These are phyloP conservation scores for Sprattus sprattus DNA, from an alignment of 2,113 vertebrate species.

Conservation along the genomic window DNA sequence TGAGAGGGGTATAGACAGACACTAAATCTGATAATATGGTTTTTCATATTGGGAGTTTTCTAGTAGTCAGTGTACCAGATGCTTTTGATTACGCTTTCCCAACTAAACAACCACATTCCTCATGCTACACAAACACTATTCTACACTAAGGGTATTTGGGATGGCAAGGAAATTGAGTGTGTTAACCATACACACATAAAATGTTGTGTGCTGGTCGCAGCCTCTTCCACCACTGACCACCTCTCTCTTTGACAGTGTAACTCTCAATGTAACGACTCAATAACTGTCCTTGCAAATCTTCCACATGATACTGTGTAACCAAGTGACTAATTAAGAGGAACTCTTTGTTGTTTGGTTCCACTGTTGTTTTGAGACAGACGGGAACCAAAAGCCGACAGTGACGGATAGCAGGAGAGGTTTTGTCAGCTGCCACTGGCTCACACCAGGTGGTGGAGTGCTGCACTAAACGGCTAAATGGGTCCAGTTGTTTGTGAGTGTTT, in stretches of 20 bases:
- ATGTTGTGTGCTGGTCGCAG: background rate
- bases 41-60: background rate
- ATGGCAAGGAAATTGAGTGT: background rate
- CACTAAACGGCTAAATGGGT: background rate
- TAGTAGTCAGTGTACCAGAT: background rate
- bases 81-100: background rate
- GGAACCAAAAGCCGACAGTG: background rate
- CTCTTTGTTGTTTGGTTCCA: background rate
- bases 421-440: background rate
- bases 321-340: background rate
- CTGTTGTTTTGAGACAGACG: background rate
- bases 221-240: background rate
- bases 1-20: background rate
- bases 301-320: background rate
- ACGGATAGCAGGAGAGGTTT: background rate
- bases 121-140: background rate
- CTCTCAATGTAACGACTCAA: no score
- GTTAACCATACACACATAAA: background rate
- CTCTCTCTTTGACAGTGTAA: background rate
- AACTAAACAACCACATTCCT: background rate
- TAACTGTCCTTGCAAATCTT: background rate
- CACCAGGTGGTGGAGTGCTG: background rate
- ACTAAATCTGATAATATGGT: background rate
- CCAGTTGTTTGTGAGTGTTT: background rate
- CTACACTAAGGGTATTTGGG: background rate